These are phyloP conservation scores for Hypomecis punctinalis DNA, from an alignment of 2,888 invertebrate genomes.

Conservation along the genomic window DNA sequence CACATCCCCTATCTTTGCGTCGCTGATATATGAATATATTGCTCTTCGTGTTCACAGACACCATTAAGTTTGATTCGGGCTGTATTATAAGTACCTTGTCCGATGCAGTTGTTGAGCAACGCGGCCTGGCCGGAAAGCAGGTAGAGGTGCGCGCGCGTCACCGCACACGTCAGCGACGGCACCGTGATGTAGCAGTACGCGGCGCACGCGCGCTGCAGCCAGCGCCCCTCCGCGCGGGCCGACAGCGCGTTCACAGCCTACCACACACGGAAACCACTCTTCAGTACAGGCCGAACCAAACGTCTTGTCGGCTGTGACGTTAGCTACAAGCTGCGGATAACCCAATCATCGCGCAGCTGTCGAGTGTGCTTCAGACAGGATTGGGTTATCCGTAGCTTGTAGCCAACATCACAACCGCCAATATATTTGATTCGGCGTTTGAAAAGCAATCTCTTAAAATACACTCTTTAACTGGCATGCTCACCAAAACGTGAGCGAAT, in stretches of 20 bases:
- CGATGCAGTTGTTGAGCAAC: constrained; percentile 94
- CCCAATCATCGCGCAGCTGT: no score
- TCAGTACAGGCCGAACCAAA: no score
- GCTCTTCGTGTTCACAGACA: no score
- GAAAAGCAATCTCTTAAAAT: no score
- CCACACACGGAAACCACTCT: not conserved
- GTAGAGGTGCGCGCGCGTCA: constrained; percentile 92
- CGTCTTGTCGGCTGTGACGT: no score
- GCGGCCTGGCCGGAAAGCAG: constrained; percentile 95
- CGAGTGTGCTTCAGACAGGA: no score
- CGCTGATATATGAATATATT: no score
- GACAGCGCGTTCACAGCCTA: constrained; percentile 93
- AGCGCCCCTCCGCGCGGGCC: constrained; percentile 88
- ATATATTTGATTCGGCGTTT: not conserved
- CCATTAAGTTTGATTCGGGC: no score
- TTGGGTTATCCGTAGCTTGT: constrained; percentile 23
- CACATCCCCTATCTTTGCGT: no score
- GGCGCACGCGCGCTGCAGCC: constrained; percentile 96
- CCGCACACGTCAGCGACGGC: constrained; percentile 95
- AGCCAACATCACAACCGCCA: not conserved
- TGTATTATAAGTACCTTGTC: constrained; percentile 88
- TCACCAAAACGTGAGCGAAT: not conserved
- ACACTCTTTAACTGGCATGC: no score
- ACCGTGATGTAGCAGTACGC: constrained; percentile 98
- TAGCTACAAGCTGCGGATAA: no score